Evolutionary conservation across 1,140 invertebrate species (phyloP), one percentile per base, ranked within the genome.

Genomic region (Chlorops oryzae): DNA sequence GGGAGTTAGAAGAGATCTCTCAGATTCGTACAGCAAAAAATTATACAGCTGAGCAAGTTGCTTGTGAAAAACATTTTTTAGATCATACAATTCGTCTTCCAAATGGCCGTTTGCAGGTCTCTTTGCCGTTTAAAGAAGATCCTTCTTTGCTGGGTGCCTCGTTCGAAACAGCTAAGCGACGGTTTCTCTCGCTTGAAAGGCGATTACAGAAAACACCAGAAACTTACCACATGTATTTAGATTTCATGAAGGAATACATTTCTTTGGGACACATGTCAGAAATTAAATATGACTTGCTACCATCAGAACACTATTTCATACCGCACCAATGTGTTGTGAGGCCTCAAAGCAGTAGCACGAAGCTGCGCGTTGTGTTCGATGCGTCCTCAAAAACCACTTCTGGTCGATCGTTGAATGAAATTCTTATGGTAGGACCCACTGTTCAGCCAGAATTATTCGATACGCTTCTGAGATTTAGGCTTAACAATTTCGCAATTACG

Each of bases 401-500:
- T 17, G 51, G 51, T n/a, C 15, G 50, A 9, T 59, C 57, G 10
- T 43, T 65, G 21, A 63, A 56, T 42, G 50, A 52, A 13, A 18
- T 44, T 3, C 22, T 52, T 20, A 50, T 50, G 47, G 40, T 46
- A 24, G 54, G 46, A 5, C 54, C 46, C 13, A 56, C 24, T 20
- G 18, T 56, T 32, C 54, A 56, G 41, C 41, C 39, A 28, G 46
- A 52, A 15, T 22, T 56, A 68, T 59, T 51, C 53, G 7, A 57
- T 66, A 50, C 57, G 63, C 27, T 73, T 67, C 48, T 48, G 58
- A 38, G 74, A 73, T 44, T 42, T 74, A 17, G 74, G 63, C 66
- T 52, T 62, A n/a, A 57, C 58, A 5, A 54, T 56, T 41, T 40
- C 55, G 50, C 46, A 17, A 46, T 59, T 12, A 57, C 57, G 17